Base-by-base conservation (phyloP, 1,140 invertebrate genomes). In the Saxidomus purpurata region DNA sequence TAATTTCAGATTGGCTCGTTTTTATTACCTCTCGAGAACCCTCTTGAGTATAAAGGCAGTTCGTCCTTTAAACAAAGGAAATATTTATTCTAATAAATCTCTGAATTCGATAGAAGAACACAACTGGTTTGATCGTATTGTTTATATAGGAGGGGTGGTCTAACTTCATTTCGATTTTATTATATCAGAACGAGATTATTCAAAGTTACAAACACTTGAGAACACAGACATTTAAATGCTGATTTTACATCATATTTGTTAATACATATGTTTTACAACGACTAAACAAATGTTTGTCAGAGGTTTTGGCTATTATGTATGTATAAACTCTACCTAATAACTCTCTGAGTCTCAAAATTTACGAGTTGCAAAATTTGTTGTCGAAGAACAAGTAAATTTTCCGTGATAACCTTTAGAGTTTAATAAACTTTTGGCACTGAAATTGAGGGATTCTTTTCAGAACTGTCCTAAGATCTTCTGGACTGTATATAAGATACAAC, bases 71-170 rank as follows among this genome's bases (percentile, higher is more conserved):
- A 67, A 67, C 31, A 36, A 67, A 67, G 61, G 61, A 67, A 71
- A 71, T 71, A 71, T 36, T 71, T 71, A 71, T 71, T 71, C 34
- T 71, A 71, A 71, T 71, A 71, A 71, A 71, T 71, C 34, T 71
- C 34, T 38, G 34, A 40, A 71, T 38, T 40, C 67, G 15, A 40
- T 38, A 38, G 36, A 71, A 71, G 36, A n/a, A 38, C 11, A 22
- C 1, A 28, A 71, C 17, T 40, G 67, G 67, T 71, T 71, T 71
- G 67, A 71, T 38, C 17, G 13, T 36, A 36, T 71, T 71, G 67
- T 71, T 40, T 71, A 71, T 36, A n/a, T 71, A 40, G 34, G 67
- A 31, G 34, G 36, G 67, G 67, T 71, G 67, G 67, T 71, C 67
- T n/a, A 15, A 17, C 4, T 71, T 71, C 67, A 71, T 71, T 71